Base-by-base conservation (phyloP, 2,888 invertebrate genomes). In the Aproaerema taeniolella region DNA sequence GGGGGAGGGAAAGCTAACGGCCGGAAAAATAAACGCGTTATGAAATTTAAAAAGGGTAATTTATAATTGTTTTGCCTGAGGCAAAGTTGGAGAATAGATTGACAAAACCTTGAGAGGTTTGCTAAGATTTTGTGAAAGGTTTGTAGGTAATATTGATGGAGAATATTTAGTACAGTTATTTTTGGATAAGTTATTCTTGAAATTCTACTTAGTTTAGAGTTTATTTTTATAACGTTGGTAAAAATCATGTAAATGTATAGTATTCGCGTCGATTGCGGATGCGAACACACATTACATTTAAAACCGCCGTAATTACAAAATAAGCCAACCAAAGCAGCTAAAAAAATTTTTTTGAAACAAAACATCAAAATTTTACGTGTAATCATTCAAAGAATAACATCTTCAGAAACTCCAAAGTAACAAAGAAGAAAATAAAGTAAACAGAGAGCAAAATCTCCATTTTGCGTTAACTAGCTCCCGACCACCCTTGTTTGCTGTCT, bases 401-500 rank as follows among this genome's bases (percentile, higher is more conserved):
- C 45, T 46, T 48, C 36, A 29, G 35, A 49, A 41, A 43, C 51
- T 49, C n/a, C n/a, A n/a, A n/a, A n/a, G 32, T 46, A 41, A 40
- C 39, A 38, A 45, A 48, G 49, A 47, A 49, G 42, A 47, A 45
- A 49, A 55, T 54, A 55, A 67, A 64, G 55, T 59, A 66, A 65
- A 67, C 61, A 65, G 50, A 53, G 46, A 45, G 43, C 49, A 47
- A 65, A 67, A 65, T 58, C 60, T 63, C 50, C 58, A 60, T 66
- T 67, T 62, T 62, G 59, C 58, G 58, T 64, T 67, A 67, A 70
- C 67, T 67, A 67, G 61, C 57, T 56, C 46, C 46, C 58, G 52
- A 52, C 63, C 61, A 72, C 81, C 85, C 83, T 75, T 85, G 80
- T 85, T 83, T 85, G 76, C 67, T 56, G 60, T 73, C 58, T 45